A percentile compares a stretch with the other conserved stretches of the same genome.
Evolutionary conservation across 2,113 vertebrate genomes (phyloP).

Genomic region (Bombycilla garrulus): DNA sequence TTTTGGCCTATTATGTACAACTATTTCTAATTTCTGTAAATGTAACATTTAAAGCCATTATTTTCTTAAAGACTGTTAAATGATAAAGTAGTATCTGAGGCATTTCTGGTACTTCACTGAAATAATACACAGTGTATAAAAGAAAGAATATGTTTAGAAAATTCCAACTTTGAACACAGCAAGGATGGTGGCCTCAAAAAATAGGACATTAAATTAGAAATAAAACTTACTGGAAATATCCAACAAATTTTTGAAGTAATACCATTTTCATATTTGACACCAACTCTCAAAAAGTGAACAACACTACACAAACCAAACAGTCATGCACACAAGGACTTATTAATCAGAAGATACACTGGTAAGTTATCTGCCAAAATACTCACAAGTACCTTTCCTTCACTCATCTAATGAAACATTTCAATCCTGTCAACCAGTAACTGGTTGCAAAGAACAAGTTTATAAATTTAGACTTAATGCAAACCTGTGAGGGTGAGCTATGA

Average conservation of each 20-base stretch:
- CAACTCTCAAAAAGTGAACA: neutral
- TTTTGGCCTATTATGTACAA: neutral
- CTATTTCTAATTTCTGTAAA: neutral
- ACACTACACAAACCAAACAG: neutral
- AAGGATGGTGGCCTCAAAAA: neutral
- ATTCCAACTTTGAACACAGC: neutral
- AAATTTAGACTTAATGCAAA: constrained; percentile 54
- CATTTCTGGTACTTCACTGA: neutral
- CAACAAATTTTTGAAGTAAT: neutral
- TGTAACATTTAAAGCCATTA: neutral
- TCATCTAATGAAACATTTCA: neutral
- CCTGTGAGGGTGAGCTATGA: constrained; percentile 86
- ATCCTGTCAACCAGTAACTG: neutral
- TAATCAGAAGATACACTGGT: neutral
- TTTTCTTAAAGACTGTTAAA: neutral
- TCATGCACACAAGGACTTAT: fast-evolving
- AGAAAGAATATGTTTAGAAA: neutral
- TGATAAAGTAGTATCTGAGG: neutral
- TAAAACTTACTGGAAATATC: neutral
- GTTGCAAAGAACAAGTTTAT: neutral
- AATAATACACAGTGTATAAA: neutral
- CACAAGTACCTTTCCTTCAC: neutral
- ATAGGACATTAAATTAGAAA: neutral
- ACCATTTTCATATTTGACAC: neutral
- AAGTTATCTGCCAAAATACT: neutral